Percentiles rank a stretch among this genome's conserved stretches.
Conservation (phyloP, 1,140 invertebrate genomes). For the Tetraneura akinire region DNA sequence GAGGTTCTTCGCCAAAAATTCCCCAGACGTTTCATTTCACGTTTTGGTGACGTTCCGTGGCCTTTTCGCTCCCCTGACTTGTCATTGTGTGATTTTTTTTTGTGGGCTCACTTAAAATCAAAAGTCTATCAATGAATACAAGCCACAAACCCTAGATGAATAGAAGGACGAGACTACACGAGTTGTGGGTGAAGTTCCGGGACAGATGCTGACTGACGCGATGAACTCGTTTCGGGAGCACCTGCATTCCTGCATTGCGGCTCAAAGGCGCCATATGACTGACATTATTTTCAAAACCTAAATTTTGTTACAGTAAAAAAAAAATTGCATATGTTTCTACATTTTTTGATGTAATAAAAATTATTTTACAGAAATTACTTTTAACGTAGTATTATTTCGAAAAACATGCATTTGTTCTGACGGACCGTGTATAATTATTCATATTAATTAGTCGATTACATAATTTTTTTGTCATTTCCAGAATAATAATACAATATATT, state of each 20-base stretch:
- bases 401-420: too few species aligned
- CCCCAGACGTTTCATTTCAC: too few species aligned
- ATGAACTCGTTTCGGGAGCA: neutral
- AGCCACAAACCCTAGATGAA: neutral
- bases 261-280: conserved; percentile 3
- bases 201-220: neutral
- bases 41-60: too few species aligned
- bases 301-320: neutral
- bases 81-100: neutral
- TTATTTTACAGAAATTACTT: neutral
- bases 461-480: too few species aligned
- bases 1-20: too few species aligned
- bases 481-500: too few species aligned
- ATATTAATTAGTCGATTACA: too few species aligned
- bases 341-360: neutral
- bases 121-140: neutral
- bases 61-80: too few species aligned
- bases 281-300: neutral
- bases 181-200: neutral
- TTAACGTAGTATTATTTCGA: too few species aligned
- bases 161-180: neutral
- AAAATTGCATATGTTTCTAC: neutral
- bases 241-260: neutral
- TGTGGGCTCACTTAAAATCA: neutral
- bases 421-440: neutral